Conservation (phyloP, 1,140 invertebrate species). For the Papilio xuthus region DNA sequence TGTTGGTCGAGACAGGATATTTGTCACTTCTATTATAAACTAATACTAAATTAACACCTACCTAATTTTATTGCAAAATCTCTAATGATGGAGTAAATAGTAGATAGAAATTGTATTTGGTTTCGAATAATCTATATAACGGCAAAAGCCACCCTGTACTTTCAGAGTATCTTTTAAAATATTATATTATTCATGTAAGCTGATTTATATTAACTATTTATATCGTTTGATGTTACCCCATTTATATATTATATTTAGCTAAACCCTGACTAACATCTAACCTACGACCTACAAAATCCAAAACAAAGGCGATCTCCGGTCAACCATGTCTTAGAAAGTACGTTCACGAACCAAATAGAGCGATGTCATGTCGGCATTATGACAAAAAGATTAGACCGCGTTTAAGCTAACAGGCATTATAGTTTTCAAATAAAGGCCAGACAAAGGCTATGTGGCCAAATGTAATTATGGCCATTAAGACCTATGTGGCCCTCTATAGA, state of each 20-base stretch:
- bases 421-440: not conserved
- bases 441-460: not conserved
- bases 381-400: not conserved
- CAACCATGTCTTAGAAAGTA: not conserved
- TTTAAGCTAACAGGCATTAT: not conserved
- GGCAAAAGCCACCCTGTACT: no score
- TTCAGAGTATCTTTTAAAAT: no score
- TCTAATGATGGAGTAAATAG: conserved; percentile 4
- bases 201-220: no score
- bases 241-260: not conserved
- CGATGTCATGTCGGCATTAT: not conserved
- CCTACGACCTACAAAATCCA: not conserved
- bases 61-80: not conserved
- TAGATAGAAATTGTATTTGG: not conserved
- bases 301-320: not conserved
- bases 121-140: no score
- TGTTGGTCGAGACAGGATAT: not conserved
- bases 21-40: conserved; percentile 4
- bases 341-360: conserved; percentile 9
- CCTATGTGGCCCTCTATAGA: not conserved
- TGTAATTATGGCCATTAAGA: not conserved
- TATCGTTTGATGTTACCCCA: no score
- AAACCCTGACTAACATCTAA: not conserved
- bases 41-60: conserved; percentile 25
- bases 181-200: no score